phyloP scores from a whole-genome alignment of 37 sponge, comb jelly and placozoan species.

The Chondrosia reniformis region DNA sequence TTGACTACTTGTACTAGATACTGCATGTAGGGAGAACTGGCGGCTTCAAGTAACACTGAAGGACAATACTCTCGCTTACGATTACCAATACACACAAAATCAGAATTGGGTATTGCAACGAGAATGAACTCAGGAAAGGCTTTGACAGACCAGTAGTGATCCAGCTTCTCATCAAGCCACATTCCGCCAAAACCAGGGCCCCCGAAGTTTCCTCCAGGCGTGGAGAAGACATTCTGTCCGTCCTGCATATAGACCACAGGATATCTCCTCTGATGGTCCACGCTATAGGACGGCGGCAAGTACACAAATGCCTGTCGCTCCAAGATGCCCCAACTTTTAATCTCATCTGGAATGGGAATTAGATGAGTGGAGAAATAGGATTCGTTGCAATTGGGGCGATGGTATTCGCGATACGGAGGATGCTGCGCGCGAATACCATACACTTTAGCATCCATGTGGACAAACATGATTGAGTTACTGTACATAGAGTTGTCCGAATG shows the following conservation, averaged over 20 bases:
- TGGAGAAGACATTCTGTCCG: conserved; percentile 87
- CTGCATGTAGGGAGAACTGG: conserved; percentile 50
- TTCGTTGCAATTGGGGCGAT: conserved; percentile 38
- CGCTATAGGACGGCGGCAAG: conserved; percentile 67
- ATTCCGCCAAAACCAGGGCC: conserved; percentile 63
- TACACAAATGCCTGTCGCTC: conserved; percentile 77
- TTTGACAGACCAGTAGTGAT: conserved; percentile 68
- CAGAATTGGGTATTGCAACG: conserved; percentile 80
- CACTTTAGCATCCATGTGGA: conserved; percentile 83
- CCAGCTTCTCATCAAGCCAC: conserved; percentile 76
- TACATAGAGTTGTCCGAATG: conserved; percentile 31
- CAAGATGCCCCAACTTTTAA: conserved; percentile 47
- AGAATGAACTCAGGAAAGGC: conserved; percentile 76
- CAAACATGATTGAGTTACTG: conserved; percentile 88
- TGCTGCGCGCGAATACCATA: conserved; percentile 44
- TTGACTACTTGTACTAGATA: conserved; percentile 76
- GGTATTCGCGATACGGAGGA: conserved; percentile 61
- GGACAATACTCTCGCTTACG: conserved; percentile 77
- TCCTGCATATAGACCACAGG: conserved; percentile 86
- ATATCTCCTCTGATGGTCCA: conserved; percentile 1
- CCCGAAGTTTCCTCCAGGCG: conserved; percentile 55
- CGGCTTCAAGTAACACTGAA: conserved; percentile 28
- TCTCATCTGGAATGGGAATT: conserved; percentile 34
- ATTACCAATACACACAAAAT: conserved; percentile 80
- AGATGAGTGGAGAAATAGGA: conserved; percentile 50